Percentiles rank a stretch among this genome's conserved stretches.
phyloP scores from a whole-genome alignment of 2,888 invertebrate genomes.

The Pimpla rufipes region DNA sequence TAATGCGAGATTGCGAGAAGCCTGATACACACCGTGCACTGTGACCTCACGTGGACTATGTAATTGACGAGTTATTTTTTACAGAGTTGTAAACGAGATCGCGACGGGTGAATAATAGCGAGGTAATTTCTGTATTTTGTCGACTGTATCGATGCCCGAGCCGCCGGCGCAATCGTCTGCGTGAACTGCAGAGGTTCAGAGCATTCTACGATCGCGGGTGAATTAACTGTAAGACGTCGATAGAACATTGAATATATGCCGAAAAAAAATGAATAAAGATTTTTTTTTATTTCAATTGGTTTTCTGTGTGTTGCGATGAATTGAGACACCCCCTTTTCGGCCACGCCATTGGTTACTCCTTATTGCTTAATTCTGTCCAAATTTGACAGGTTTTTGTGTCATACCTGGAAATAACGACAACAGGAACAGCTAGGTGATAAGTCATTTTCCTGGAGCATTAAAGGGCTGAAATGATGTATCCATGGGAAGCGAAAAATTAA shows the following conservation, averaged over 20 bases:
- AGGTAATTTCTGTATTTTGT: constrained; percentile 5
- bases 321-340: not conserved
- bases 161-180: not conserved
- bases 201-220: not conserved
- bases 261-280: constrained; percentile 12
- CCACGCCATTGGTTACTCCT: too few species aligned
- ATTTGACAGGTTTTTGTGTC: too few species aligned
- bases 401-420: too few species aligned
- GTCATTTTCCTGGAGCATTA: too few species aligned
- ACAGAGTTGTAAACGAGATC: not conserved
- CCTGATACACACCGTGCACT: not conserved
- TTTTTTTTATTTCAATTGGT: constrained; percentile 5
- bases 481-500: not conserved
- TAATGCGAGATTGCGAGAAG: not conserved
- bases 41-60: not conserved
- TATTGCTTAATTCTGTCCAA: too few species aligned
- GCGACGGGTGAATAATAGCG: not conserved
- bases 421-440: too few species aligned
- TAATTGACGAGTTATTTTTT: constrained; percentile 10
- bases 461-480: not conserved
- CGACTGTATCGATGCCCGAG: not conserved
- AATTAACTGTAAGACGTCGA: not conserved
- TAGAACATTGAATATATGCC: not conserved
- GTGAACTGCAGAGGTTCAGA: not conserved
- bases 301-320: not conserved